Percentiles rank a stretch among this genome's conserved stretches.
Conservation (phyloP, 1,140 invertebrate genomes). For the Calephelis nemesis region DNA sequence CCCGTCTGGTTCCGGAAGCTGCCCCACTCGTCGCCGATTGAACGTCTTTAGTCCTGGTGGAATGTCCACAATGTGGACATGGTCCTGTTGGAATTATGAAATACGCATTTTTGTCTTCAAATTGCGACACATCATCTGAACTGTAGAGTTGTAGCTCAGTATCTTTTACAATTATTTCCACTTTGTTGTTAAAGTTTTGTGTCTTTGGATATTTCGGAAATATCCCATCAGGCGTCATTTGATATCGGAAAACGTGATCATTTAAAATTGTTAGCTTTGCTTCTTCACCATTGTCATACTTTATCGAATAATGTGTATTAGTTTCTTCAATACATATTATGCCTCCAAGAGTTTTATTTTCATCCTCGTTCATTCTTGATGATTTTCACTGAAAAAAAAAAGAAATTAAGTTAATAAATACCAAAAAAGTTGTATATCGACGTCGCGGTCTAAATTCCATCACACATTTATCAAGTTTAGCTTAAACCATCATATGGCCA, state of each 20-base stretch:
- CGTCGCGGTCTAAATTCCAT: too few species aligned
- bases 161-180: constrained; percentile 55
- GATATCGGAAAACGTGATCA: constrained; percentile 60
- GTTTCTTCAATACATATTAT: constrained; percentile 45
- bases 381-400: too few species aligned
- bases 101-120: constrained; percentile 36
- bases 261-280: constrained; percentile 55
- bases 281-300: constrained; percentile 48
- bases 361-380: not conserved
- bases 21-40: too few species aligned
- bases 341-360: constrained; percentile 27
- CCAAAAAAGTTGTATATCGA: too few species aligned
- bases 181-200: constrained; percentile 46
- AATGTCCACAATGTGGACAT: too few species aligned
- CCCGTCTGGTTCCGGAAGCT: too few species aligned
- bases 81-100: too few species aligned
- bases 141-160: not conserved
- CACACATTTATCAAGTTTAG: too few species aligned
- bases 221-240: constrained; percentile 51
- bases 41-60: too few species aligned
- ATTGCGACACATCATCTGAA: constrained; percentile 28
- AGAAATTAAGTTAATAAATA: too few species aligned
- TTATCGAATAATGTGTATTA: constrained; percentile 43
- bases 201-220: constrained; percentile 60
- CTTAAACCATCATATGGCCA: too few species aligned